These are phyloP conservation scores for Cygnus olor DNA, from an alignment of 2,797 vertebrate species.

Conservation along the genomic window DNA sequence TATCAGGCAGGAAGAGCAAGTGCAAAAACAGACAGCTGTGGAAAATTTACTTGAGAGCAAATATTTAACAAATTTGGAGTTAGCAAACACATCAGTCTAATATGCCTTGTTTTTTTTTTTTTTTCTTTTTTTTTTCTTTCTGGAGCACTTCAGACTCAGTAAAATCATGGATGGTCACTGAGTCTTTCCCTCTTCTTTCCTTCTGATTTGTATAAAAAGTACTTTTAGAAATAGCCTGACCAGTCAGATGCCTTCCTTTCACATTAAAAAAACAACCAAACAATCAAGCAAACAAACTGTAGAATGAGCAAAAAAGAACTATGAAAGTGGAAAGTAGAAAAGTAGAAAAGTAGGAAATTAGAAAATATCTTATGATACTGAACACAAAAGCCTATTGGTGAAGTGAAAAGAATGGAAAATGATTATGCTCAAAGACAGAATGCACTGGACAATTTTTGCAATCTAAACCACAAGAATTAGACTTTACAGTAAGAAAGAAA, in stretches of 20 bases:
- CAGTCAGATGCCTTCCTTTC: not conserved
- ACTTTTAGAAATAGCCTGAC: not conserved
- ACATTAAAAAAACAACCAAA: not conserved
- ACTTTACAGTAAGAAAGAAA: not conserved
- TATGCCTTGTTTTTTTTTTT: not conserved
- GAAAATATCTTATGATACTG: not conserved
- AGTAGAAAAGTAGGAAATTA: too few species aligned
- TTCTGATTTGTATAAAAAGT: not conserved
- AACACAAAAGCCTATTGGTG: not conserved
- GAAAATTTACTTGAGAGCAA: slow-evolving; percentile 48
- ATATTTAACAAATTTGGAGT: slow-evolving; percentile 22
- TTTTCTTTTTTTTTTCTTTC: not conserved
- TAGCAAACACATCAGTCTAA: not conserved
- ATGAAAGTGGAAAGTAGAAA: not conserved
- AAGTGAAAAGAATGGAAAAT: not conserved
- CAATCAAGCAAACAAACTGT: too few species aligned
- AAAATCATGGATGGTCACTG: not conserved
- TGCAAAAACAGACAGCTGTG: slow-evolving; percentile 43
- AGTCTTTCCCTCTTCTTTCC: not conserved
- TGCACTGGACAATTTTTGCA: not conserved
- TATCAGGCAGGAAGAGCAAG: slow-evolving; percentile 46
- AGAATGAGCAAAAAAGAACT: not conserved
- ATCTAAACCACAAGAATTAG: not conserved
- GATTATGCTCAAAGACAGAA: not conserved
- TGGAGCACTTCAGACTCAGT: not conserved